A percentile compares a stretch with the other conserved stretches of the same genome.
Conservation (phyloP, 2,113 vertebrate species). For the Malaclemys terrapin region DNA sequence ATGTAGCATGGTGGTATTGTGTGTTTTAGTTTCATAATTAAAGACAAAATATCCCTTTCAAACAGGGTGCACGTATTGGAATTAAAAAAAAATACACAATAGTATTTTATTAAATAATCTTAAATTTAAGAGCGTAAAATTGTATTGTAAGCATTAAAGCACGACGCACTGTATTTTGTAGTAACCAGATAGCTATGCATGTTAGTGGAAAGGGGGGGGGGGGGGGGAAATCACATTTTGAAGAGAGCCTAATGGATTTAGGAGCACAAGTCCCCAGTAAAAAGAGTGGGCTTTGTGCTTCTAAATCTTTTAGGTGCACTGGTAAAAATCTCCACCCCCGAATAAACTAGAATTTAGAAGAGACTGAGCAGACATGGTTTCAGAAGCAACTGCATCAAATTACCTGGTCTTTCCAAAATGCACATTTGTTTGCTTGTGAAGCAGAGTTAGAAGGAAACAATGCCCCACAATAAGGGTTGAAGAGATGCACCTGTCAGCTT, state of each 20-base stretch:
- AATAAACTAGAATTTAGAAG: not conserved
- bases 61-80: not conserved
- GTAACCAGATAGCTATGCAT: slow-evolving; percentile 36
- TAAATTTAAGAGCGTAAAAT: slow-evolving; percentile 71
- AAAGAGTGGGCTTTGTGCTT: not conserved
- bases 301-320: not conserved
- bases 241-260: not conserved
- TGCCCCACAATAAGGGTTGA: not conserved
- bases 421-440: not conserved
- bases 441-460: not conserved
- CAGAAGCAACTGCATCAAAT: not conserved
- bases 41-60: slow-evolving; percentile 60
- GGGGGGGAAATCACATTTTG: not conserved
- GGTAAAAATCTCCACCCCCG: not conserved
- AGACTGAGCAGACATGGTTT: not conserved
- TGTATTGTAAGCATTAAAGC: slow-evolving; percentile 65
- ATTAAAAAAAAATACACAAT: slow-evolving; percentile 59
- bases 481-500: not conserved
- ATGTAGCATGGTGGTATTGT: not conserved
- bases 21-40: not conserved
- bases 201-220: slow-evolving; percentile 59
- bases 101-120: slow-evolving; percentile 62
- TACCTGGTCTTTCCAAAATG: not conserved
- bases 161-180: slow-evolving; percentile 50
- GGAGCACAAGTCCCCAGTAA: not conserved